Evolutionary conservation across 1,140 invertebrate genomes (phyloP).

Genomic region (Bombus soroeensis): DNA sequence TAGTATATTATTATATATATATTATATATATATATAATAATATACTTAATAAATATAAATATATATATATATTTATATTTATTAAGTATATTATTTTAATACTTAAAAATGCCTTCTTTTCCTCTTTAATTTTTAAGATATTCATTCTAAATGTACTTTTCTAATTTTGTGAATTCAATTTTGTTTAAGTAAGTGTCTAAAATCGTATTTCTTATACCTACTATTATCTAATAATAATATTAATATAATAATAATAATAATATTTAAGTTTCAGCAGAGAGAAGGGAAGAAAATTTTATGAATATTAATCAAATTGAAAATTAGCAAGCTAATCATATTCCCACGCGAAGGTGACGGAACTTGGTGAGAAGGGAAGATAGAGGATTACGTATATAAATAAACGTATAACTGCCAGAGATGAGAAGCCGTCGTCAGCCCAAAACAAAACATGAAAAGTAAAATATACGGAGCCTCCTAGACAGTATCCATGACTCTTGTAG

Average conservation of each 20-base stretch:
- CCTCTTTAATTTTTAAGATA: background rate
- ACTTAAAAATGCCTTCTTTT: background rate
- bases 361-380: background rate
- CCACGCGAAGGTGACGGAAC: background rate
- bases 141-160: background rate
- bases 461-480: slow-evolving; percentile 10
- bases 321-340: slow-evolving; percentile 2
- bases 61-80: background rate
- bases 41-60: too few species aligned
- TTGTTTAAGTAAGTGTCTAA: background rate
- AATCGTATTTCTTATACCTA: background rate
- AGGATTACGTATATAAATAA: slow-evolving; percentile 17
- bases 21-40: too few species aligned
- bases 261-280: background rate
- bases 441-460: slow-evolving; percentile 27
- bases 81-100: background rate
- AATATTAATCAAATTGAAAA: slow-evolving; percentile 3
- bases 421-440: slow-evolving; percentile 9
- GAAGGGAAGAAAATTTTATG: background rate
- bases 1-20: too few species aligned
- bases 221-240: too few species aligned
- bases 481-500: background rate
- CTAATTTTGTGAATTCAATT: background rate
- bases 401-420: slow-evolving; percentile 10
- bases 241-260: too few species aligned